Percentiles rank a stretch among this genome's conserved stretches.
phyloP scores from a whole-genome alignment of 1,140 invertebrate species.

The Zophobas atratus region DNA sequence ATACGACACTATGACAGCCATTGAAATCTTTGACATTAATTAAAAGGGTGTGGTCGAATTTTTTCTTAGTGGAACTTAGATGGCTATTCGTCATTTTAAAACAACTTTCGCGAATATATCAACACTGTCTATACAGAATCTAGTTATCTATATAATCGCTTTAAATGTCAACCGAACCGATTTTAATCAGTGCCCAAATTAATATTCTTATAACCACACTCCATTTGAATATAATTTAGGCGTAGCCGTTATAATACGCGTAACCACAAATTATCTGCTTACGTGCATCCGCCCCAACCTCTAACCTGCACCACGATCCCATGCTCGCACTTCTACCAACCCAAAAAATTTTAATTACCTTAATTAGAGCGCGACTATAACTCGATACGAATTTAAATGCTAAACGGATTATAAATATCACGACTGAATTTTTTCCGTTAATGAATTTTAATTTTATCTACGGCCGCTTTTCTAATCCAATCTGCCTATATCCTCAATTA shows the following conservation, averaged over 20 bases:
- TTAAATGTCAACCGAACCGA: constrained; percentile 60
- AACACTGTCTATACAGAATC: constrained; percentile 54
- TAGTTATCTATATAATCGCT: constrained; percentile 55
- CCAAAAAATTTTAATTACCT: constrained; percentile 35
- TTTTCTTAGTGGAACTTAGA: constrained; percentile 53
- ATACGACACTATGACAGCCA: constrained; percentile 36
- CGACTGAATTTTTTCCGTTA: constrained; percentile 20
- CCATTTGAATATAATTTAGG: constrained; percentile 33
- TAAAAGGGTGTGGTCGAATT: constrained; percentile 47
- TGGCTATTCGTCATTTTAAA: constrained; percentile 59
- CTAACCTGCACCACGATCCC: constrained; percentile 8
- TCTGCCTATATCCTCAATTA: constrained; percentile 38
- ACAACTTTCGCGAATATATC: constrained; percentile 60
- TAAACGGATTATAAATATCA: constrained; percentile 31
- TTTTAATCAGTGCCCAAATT: constrained; percentile 55
- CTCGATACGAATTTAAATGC: constrained; percentile 28
- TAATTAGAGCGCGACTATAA: constrained; percentile 20
- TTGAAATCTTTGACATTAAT: constrained; percentile 50
- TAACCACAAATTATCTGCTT: constrained; percentile 37
- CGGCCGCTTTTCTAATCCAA: constrained; percentile 8
- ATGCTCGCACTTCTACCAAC: neutral
- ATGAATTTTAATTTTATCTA: constrained; percentile 42
- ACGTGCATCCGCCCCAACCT: constrained; percentile 40
- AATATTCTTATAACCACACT: constrained; percentile 49
- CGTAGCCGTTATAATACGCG: constrained; percentile 16